Conservation (phyloP, 2,888 invertebrate species). For the Mythimna vitellina region DNA sequence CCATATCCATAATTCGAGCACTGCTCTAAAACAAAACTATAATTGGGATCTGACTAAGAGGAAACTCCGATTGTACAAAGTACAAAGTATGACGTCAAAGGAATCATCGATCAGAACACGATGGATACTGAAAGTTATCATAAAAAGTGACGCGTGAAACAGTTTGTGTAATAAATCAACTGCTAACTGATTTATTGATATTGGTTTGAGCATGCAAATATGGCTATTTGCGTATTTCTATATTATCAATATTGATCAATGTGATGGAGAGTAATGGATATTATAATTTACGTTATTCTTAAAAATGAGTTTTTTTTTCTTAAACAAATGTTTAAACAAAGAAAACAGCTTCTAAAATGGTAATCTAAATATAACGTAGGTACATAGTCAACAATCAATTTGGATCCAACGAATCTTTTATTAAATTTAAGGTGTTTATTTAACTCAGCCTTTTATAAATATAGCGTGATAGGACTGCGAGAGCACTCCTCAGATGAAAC, state of each 20-base stretch:
- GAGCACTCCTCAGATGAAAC: no score
- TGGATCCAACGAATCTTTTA: neutral
- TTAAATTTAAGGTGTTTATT: constrained; percentile 5
- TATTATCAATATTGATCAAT: constrained; percentile 17
- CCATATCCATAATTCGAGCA: neutral
- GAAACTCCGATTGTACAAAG: neutral
- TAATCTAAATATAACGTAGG: neutral
- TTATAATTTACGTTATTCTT: neutral
- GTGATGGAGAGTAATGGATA: constrained; percentile 23
- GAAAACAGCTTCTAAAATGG: neutral
- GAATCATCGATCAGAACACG: constrained; percentile 1
- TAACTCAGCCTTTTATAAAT: neutral
- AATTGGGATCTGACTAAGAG: constrained; percentile 1
- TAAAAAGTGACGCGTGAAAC: neutral
- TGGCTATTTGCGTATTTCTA: constrained; percentile 13
- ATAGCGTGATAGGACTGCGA: neutral
- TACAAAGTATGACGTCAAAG: constrained; percentile 16
- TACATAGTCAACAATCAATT: neutral
- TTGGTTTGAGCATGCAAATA: constrained; percentile 3
- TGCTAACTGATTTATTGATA: neutral
- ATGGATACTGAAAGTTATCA: constrained; percentile 9
- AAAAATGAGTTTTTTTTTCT: constrained; percentile 2
- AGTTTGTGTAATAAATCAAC: neutral
- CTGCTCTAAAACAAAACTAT: neutral
- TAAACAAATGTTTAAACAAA: constrained; percentile 23